These are phyloP conservation scores for Microcebus ravelobensis DNA, from an alignment of 2,113 vertebrate genomes.

Conservation along the genomic window DNA sequence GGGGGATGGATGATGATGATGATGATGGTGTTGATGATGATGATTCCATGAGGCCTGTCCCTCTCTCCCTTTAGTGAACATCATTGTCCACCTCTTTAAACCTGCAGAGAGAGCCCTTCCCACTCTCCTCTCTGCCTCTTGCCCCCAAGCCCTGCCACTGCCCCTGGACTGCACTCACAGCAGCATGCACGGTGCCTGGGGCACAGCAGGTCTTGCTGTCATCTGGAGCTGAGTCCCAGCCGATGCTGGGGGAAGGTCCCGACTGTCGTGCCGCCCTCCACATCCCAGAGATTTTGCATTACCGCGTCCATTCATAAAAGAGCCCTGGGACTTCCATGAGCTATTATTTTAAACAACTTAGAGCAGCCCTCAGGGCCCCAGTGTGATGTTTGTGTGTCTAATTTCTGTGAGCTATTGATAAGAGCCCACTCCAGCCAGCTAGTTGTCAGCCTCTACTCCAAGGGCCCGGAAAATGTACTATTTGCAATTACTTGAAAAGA, in stretches of 20 bases:
- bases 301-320: constrained; percentile 65
- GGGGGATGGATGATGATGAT: not conserved
- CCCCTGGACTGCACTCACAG: not conserved
- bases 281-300: not conserved
- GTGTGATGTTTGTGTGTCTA: constrained; percentile 85
- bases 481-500: constrained; percentile 89
- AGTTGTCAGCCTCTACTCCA: constrained; percentile 85
- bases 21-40: not conserved
- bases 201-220: not conserved
- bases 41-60: not conserved
- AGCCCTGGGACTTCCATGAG: constrained; percentile 45
- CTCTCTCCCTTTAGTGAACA: not conserved
- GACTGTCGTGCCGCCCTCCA: not conserved
- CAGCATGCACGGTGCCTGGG: fast-evolving
- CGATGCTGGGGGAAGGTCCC: not conserved
- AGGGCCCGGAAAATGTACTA: constrained; percentile 85
- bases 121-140: not conserved
- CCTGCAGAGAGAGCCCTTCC: not conserved
- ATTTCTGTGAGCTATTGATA: constrained; percentile 85
- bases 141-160: not conserved
- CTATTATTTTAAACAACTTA: constrained; percentile 86
- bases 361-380: constrained; percentile 79
- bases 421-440: constrained; percentile 86
- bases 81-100: not conserved
- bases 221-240: not conserved